Conservation (phyloP, 2,113 vertebrate genomes). For the Pogona vitticeps region DNA sequence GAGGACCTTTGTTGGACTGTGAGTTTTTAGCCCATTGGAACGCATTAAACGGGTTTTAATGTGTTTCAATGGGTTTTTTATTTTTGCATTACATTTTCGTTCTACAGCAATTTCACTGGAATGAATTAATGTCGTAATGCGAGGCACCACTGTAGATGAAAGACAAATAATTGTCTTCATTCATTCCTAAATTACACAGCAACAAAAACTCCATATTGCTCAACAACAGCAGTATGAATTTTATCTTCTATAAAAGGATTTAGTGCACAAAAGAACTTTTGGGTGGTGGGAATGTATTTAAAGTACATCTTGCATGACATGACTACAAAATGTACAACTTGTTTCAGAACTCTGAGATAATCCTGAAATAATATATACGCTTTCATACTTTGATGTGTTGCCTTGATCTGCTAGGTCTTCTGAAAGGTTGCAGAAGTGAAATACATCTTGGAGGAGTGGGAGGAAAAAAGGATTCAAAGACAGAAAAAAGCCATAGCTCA, state of each 20-base stretch:
- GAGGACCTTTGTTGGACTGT: too few species aligned
- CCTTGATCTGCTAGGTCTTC: background rate
- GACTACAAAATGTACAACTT: background rate
- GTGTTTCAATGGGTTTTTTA: too few species aligned
- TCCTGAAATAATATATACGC: background rate
- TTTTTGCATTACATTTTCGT: too few species aligned
- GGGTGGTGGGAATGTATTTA: background rate
- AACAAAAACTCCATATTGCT: background rate
- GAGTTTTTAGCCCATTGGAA: too few species aligned
- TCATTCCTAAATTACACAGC: background rate
- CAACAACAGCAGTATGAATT: background rate
- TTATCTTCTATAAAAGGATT: background rate
- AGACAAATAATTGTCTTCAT: background rate
- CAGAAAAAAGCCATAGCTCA: background rate
- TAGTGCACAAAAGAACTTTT: background rate
- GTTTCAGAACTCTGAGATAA: background rate
- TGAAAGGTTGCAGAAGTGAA: conserved; percentile 3
- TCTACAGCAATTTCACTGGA: too few species aligned
- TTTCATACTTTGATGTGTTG: background rate
- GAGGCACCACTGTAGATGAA: background rate
- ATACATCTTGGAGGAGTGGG: background rate
- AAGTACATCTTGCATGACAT: background rate
- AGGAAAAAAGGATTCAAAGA: background rate
- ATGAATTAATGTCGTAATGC: too few species aligned
- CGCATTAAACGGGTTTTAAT: too few species aligned